Evolutionary conservation across 2,797 vertebrate species (phyloP).

Genomic region (Poecilia picta): DNA sequence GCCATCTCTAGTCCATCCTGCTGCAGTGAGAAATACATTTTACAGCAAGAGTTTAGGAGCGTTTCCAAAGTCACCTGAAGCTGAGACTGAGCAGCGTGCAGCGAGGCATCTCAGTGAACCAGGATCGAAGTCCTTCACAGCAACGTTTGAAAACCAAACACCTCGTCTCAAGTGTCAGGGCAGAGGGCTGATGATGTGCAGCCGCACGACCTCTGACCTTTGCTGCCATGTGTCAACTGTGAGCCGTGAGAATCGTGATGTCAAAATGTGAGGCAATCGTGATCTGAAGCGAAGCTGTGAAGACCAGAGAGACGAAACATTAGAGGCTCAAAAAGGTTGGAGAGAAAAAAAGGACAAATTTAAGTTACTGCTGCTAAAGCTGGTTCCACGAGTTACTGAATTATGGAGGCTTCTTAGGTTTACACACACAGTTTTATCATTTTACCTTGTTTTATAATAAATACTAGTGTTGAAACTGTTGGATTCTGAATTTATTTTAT

Average conservation of each 20-base stretch:
- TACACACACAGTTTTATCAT: not conserved
- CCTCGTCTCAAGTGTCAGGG: not conserved
- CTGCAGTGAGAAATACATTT: not conserved
- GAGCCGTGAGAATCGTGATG: not conserved
- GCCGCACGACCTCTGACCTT: not conserved
- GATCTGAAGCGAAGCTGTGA: not conserved
- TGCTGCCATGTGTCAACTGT: not conserved
- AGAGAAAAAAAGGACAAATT: not conserved
- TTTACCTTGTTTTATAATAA: not conserved
- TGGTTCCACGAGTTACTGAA: not conserved
- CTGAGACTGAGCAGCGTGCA: not conserved
- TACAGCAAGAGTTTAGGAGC: not conserved
- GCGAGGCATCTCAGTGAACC: not conserved
- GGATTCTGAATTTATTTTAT: too few relatives aligned
- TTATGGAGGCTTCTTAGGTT: not conserved
- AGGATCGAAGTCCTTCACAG: not conserved
- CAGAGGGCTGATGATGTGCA: not conserved
- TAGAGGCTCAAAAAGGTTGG: not conserved
- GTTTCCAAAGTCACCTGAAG: not conserved
- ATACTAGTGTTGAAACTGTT: not conserved
- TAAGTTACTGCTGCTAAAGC: not conserved
- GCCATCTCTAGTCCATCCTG: not conserved
- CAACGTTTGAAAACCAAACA: not conserved
- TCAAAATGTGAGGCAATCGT: not conserved
- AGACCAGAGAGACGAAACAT: not conserved